These are phyloP conservation scores for Lepidochrysops patricia DNA, from an alignment of 2,888 invertebrate genomes.

Conservation along the genomic window DNA sequence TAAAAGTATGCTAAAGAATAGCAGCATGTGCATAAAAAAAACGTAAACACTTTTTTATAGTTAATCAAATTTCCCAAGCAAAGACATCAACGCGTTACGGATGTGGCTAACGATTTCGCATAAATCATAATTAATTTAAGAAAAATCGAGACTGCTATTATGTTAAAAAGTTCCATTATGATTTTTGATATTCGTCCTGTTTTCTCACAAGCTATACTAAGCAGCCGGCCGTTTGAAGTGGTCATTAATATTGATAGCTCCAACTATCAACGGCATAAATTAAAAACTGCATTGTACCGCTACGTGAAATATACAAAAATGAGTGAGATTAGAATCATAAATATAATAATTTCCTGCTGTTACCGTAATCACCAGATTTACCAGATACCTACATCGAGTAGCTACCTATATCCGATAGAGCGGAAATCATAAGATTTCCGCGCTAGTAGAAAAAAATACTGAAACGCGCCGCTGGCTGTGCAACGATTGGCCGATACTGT, in stretches of 20 bases:
- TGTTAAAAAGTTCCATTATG: neutral
- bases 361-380: constrained; percentile 11
- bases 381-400: too few species aligned
- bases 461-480: too few species aligned
- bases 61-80: neutral
- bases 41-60: neutral
- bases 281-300: constrained; percentile 10
- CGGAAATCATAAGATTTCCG: too few species aligned
- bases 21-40: too few species aligned
- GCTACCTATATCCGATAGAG: too few species aligned
- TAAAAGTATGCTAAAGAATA: too few species aligned
- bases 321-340: constrained; percentile 7
- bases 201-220: neutral
- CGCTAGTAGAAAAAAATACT: too few species aligned
- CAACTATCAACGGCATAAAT: neutral
- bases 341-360: constrained; percentile 10
- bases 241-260: neutral
- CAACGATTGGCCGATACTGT: too few species aligned
- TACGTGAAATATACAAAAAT: constrained; percentile 1
- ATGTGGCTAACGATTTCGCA: neutral
- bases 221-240: neutral
- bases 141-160: neutral
- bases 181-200: neutral
- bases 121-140: neutral
- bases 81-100: neutral